Percentiles rank a stretch among this genome's conserved stretches.
phyloP scores from a whole-genome alignment of 1,140 invertebrate species.

The Eriocheir sinensis region DNA sequence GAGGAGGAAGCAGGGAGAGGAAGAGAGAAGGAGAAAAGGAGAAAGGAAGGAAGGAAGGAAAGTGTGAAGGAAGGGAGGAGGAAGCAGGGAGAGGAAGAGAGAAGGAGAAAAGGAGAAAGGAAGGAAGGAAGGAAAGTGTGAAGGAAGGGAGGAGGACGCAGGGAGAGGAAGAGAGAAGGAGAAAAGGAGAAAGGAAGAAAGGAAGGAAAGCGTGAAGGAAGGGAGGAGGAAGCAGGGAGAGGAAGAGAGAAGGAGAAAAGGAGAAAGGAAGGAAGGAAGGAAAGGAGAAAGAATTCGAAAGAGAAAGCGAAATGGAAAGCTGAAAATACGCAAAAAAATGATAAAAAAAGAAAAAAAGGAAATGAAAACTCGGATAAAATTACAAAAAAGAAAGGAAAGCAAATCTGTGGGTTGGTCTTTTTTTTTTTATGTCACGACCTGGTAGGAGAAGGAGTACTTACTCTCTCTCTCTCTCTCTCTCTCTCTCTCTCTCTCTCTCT shows the following conservation, averaged over 20 bases:
- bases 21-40: background rate
- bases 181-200: background rate
- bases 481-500: slow-evolving; percentile 13
- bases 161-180: background rate
- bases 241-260: background rate
- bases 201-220: background rate
- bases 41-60: background rate
- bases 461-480: background rate
- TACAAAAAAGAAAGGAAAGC: background rate
- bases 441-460: background rate
- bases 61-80: background rate
- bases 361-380: no score
- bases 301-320: slow-evolving; percentile 31
- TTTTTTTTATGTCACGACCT: background rate
- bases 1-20: background rate
- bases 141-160: background rate
- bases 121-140: background rate
- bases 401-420: background rate
- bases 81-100: background rate
- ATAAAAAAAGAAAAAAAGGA: background rate
- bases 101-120: background rate
- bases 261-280: slow-evolving; percentile 30
- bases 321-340: slow-evolving; percentile 19
- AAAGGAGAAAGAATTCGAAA: slow-evolving; percentile 31
- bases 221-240: background rate